These are phyloP conservation scores for Zaprionus ornatus DNA, from an alignment of 1,140 invertebrate species.

Conservation along the genomic window DNA sequence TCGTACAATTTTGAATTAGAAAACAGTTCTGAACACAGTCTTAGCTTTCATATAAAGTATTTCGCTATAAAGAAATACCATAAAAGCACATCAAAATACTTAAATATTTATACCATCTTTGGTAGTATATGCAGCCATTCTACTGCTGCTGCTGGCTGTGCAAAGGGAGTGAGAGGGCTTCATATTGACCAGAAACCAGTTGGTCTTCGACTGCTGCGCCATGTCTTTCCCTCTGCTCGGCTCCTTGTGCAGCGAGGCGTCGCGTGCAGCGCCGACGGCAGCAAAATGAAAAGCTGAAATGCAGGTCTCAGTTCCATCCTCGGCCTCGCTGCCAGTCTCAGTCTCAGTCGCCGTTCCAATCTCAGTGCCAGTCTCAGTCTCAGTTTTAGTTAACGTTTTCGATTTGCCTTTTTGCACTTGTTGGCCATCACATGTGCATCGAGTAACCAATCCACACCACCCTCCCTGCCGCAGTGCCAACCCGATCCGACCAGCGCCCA, in stretches of 20 bases:
- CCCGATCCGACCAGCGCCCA: not conserved
- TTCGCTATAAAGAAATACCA: not conserved
- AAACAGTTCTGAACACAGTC: too few relatives aligned
- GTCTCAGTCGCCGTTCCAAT: slow-evolving; percentile 7
- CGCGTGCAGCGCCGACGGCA: slow-evolving; percentile 54
- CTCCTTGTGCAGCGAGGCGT: slow-evolving; percentile 26
- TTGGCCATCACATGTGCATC: slow-evolving; percentile 28
- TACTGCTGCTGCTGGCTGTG: not conserved
- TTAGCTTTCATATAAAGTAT: not conserved
- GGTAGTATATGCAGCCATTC: slow-evolving; percentile 7
- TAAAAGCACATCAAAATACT: slow-evolving; percentile 12
- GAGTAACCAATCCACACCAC: not conserved
- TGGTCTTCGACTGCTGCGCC: slow-evolving; percentile 49
- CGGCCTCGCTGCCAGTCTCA: not conserved
- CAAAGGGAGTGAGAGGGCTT: slow-evolving; percentile 10
- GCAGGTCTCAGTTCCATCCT: slow-evolving; percentile 31
- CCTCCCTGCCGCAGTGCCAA: not conserved
- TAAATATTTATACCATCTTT: slow-evolving; percentile 20
- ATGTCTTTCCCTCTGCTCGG: slow-evolving; percentile 18
- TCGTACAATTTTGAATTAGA: too few relatives aligned
- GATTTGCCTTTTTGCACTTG: slow-evolving; percentile 63
- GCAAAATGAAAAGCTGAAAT: slow-evolving; percentile 67
- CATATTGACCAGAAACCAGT: slow-evolving; percentile 62
- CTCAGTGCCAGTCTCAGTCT: slow-evolving; percentile 16
- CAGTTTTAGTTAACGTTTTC: slow-evolving; percentile 36